Evolutionary conservation across 2,888 invertebrate species (phyloP).

Genomic region (Dioctria linearis): DNA sequence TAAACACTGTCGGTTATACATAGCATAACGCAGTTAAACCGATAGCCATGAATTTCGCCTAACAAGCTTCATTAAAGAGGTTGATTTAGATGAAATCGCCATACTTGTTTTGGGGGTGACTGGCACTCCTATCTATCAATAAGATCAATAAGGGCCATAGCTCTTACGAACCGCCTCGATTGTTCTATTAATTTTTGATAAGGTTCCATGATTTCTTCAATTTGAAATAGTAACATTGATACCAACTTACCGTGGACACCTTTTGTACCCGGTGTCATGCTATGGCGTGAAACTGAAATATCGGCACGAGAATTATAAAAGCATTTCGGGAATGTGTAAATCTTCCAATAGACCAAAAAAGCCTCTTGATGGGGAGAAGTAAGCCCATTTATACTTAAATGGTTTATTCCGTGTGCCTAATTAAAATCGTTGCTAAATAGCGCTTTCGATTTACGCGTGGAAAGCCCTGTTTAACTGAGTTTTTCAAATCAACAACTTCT

Average conservation of each 20-base stretch:
- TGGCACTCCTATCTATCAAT: slow-evolving; percentile 7
- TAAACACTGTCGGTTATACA: neutral
- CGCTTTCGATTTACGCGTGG: slow-evolving; percentile 12
- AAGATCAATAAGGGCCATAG: slow-evolving; percentile 32
- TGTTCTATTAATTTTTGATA: slow-evolving; percentile 39
- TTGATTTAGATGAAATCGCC: slow-evolving; percentile 37
- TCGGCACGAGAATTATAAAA: neutral
- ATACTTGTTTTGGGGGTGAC: slow-evolving; percentile 5
- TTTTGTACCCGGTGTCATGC: neutral
- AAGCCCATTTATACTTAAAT: slow-evolving; percentile 56
- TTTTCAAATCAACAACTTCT: neutral
- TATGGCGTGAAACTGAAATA: neutral
- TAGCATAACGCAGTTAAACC: neutral
- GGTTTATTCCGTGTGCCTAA: slow-evolving; percentile 54
- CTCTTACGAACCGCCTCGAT: slow-evolving; percentile 14
- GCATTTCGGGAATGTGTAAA: neutral
- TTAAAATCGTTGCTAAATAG: slow-evolving; percentile 56
- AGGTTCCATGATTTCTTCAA: slow-evolving; percentile 18
- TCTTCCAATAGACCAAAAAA: slow-evolving; percentile 27
- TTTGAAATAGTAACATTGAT: neutral
- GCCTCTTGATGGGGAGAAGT: slow-evolving; percentile 49
- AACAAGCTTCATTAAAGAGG: slow-evolving; percentile 36
- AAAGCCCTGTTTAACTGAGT: neutral
- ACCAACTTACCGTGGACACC: neutral
- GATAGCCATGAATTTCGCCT: slow-evolving; percentile 34